These are phyloP conservation scores for Eremophila alpestris DNA, from an alignment of 2,797 vertebrate species.

Conservation along the genomic window DNA sequence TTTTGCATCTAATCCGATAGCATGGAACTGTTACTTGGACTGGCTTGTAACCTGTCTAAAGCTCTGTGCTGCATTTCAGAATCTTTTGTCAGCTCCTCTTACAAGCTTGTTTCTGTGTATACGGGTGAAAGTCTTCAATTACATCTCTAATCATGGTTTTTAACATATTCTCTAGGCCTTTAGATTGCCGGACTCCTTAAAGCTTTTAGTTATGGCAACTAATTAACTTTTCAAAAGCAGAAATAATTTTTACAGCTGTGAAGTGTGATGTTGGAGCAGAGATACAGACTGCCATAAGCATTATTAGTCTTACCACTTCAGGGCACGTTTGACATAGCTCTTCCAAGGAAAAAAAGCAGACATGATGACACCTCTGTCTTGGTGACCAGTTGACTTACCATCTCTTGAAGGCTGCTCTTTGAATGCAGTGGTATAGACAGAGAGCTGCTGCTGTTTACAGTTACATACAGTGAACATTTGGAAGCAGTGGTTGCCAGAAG, in stretches of 20 bases:
- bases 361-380: background rate
- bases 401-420: background rate
- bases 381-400: background rate
- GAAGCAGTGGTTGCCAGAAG: background rate
- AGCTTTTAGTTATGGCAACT: background rate
- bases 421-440: background rate
- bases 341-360: background rate
- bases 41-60: background rate
- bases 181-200: background rate
- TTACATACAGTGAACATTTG: background rate
- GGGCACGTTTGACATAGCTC: background rate
- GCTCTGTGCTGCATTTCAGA: background rate
- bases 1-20: background rate
- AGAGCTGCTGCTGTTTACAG: background rate
- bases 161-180: background rate
- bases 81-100: background rate
- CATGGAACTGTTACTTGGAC: background rate
- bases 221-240: background rate
- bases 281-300: background rate
- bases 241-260: background rate
- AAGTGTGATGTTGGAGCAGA: background rate
- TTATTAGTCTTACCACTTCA: background rate
- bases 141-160: background rate
- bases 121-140: background rate
- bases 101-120: background rate